Evolutionary conservation across 2,113 vertebrate genomes (phyloP).

Genomic region (Anolis sagrei): DNA sequence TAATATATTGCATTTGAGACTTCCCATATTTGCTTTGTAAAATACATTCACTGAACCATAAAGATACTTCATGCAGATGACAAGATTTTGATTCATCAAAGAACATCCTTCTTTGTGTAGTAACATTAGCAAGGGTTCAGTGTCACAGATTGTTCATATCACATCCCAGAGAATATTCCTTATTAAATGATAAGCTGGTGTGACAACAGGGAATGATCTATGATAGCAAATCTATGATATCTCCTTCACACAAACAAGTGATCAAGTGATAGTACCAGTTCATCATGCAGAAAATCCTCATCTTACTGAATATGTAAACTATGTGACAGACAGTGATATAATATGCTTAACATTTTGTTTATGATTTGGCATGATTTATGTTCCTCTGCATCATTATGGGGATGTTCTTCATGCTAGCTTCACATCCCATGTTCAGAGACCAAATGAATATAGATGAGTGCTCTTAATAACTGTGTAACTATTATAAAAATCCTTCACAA

Average conservation of each 20-base stretch:
- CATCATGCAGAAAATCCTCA: not conserved
- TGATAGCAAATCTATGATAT: slow-evolving; percentile 6
- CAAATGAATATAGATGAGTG: not conserved
- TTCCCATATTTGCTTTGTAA: not conserved
- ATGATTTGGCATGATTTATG: not conserved
- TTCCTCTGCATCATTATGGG: not conserved
- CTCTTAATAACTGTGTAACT: not conserved
- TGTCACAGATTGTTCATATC: not conserved
- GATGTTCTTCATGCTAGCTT: not conserved
- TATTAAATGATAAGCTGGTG: slow-evolving; percentile 3
- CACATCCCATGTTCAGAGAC: not conserved
- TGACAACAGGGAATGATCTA: not conserved
- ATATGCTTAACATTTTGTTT: not conserved
- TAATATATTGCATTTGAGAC: not conserved
- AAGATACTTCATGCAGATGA: not conserved
- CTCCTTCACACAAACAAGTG: not conserved
- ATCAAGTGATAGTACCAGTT: slow-evolving; percentile 1
- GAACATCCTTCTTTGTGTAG: not conserved
- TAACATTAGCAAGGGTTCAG: not conserved
- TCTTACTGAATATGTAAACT: not conserved
- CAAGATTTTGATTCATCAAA: slow-evolving; percentile 5
- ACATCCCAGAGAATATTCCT: not conserved
- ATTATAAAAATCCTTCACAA: not conserved
- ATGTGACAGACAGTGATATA: not conserved
- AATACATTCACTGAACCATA: not conserved